Evolutionary conservation across 1,140 invertebrate genomes (phyloP), one percentile per base, ranked within the genome.

Genomic region (Triops cancriformis): DNA sequence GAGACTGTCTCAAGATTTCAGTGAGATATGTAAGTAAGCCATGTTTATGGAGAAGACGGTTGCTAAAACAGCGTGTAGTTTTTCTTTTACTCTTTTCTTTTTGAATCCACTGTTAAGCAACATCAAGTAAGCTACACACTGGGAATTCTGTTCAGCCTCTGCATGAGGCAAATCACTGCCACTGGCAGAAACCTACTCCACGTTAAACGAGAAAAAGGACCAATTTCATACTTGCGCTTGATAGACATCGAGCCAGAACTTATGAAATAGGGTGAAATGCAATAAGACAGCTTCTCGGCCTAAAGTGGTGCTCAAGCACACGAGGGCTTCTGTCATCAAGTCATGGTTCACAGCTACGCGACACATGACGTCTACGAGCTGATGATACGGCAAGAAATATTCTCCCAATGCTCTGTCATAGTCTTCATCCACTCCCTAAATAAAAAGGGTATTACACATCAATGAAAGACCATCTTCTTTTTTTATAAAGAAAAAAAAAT

Each of bases 321-420:
- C 90, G 72, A 95, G 85, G 73, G 91, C 89, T 81, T 93, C 91
- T 26, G 89, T 91, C 85, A 94, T 89, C 80, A 90, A 91, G 79
- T 93, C 91, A 79, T 92, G 89, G 82, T 91, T 92, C 73, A 96
- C 91, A 51, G 94, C 94, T 79, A 97, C 88, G 23, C 95, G 88
- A 84, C 94, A 94, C 86, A 97, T 91, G 26, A 94, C 90, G 83
- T 97, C 95, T 80, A 95, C 89, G 72, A 95, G 89, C 74, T 90
- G 89, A 82, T 95, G 93, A 85, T 95, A 95, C 0, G 92, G 93
- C 72, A 88, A 84, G 83, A 92, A 95, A 83, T 93, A 95, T 74
- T 91, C 90, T 41, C 90, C 86, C 26, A 95, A 84, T 3, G 91
- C 90, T 73, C 87, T 86, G 81, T 95, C 93, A 82, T 94, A 95